Evolutionary conservation across 2,888 invertebrate species (phyloP).

Genomic region (Drosophila glabriapex): DNA sequence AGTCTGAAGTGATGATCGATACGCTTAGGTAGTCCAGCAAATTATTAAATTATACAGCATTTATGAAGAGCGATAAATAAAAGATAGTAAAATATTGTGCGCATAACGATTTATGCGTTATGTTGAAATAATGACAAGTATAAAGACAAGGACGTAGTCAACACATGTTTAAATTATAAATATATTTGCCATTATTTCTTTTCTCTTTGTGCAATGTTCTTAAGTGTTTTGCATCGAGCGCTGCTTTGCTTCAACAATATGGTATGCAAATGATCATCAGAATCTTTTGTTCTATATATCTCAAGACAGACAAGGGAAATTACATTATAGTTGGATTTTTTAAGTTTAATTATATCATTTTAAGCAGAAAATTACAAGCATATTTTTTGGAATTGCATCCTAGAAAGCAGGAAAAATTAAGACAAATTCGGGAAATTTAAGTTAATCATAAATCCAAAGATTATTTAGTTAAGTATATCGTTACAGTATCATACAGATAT

Average conservation of each 20-base stretch:
- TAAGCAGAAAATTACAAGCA: background rate
- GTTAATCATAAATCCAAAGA: background rate
- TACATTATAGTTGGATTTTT: background rate
- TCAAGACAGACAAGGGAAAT: background rate
- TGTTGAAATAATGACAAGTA: background rate
- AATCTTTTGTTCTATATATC: background rate
- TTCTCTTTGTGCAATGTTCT: background rate
- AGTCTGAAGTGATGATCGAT: slow-evolving; percentile 35
- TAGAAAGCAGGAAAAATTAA: background rate
- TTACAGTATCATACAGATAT: background rate
- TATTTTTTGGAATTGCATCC: background rate
- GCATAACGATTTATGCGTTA: background rate
- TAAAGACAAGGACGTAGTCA: background rate
- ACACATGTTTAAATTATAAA: background rate
- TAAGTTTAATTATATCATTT: background rate
- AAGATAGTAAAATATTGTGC: background rate
- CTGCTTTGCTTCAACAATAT: background rate
- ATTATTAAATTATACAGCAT: background rate
- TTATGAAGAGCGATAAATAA: background rate
- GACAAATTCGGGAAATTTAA: background rate
- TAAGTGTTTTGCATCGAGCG: background rate
- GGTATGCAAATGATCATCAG: background rate
- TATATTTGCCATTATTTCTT: background rate
- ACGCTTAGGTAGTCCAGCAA: slow-evolving; percentile 27
- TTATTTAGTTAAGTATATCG: background rate